Conservation (phyloP, 2,888 invertebrate genomes). For the Metallyticus violacea region DNA sequence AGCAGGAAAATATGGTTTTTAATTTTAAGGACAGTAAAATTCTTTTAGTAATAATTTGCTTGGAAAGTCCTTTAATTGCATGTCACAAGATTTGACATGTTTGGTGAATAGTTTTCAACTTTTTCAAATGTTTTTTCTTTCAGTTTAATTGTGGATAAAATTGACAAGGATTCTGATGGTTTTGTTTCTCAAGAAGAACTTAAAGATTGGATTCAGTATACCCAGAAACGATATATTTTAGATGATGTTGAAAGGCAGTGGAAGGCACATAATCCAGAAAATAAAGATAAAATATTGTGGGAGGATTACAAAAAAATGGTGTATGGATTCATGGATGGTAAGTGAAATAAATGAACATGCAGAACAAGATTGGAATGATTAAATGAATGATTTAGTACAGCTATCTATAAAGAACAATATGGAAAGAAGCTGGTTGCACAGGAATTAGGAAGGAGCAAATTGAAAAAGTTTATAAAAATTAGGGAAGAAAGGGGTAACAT, state of each 20-base stretch:
- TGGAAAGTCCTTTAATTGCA: no score
- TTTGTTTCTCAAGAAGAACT: conserved; percentile 82
- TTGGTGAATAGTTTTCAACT: background rate
- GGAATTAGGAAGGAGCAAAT: no score
- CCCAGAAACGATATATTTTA: conserved; percentile 86
- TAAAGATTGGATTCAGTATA: conserved; percentile 93
- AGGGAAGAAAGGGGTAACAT: no score
- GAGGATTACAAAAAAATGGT: conserved; percentile 73
- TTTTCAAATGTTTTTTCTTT: conserved; percentile 40
- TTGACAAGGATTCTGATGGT: conserved; percentile 82
- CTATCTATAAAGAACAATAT: no score
- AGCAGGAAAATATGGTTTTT: no score
- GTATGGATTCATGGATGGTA: conserved; percentile 81
- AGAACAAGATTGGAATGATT: no score
- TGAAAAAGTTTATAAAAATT: no score
- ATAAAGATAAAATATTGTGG: conserved; percentile 77
- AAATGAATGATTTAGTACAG: no score
- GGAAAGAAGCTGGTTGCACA: no score
- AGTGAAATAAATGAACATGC: background rate
- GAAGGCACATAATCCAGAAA: conserved; percentile 82
- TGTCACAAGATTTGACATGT: no score
- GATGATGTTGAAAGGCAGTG: conserved; percentile 93
- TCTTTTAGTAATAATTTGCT: no score
- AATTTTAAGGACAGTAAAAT: no score
- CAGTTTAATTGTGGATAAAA: conserved; percentile 89